Conservation (phyloP, 2,113 vertebrate species). For the Trachemys scripta region DNA sequence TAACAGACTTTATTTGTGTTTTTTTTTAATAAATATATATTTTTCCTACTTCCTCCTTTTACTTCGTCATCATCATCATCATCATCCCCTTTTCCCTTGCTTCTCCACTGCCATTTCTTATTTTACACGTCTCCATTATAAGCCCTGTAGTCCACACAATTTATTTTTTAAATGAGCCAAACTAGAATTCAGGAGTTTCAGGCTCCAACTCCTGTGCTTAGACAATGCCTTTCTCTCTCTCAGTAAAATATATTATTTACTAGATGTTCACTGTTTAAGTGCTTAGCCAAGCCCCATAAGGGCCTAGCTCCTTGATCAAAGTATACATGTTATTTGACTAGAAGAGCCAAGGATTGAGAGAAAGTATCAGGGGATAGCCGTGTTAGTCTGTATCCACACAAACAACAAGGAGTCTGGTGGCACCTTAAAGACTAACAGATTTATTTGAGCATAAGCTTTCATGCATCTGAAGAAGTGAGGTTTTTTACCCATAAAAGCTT, state of each 20-base stretch:
- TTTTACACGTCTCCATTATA: not conserved
- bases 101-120: not conserved
- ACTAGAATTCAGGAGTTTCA: not conserved
- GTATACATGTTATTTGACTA: not conserved
- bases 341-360: not conserved
- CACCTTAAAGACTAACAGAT: too few species aligned
- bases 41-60: not conserved
- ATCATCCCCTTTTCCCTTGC: not conserved
- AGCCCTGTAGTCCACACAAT: not conserved
- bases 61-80: not conserved
- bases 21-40: not conserved
- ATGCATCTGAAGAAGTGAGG: too few species aligned
- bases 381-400: too few species aligned
- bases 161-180: not conserved
- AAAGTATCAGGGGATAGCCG: too few species aligned
- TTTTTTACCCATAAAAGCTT: too few species aligned
- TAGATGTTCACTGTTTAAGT: not conserved
- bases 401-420: too few species aligned
- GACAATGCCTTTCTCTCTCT: not conserved
- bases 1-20: not conserved
- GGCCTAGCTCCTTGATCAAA: conserved; percentile 1
- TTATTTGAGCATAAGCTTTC: too few species aligned
- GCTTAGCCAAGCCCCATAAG: not conserved
- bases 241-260: not conserved
- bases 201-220: not conserved